Conservation (phyloP, 53 echinoderm and acorn worm genomes). For the Henricia sp. region DNA sequence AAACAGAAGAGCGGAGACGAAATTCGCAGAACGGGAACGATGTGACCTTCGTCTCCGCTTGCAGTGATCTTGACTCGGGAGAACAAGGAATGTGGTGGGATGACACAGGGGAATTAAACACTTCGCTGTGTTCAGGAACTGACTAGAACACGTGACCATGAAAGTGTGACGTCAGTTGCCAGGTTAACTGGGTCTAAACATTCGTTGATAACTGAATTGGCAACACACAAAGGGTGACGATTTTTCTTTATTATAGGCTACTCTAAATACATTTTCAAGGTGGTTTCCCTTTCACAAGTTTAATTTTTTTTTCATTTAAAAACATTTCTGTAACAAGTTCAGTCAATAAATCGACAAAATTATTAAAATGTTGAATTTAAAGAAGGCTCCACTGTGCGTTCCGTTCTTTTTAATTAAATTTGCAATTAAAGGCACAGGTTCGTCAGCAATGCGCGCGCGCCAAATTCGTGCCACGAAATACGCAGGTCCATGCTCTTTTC, state of each 20-base stretch:
- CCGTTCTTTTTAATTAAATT: too few relatives aligned
- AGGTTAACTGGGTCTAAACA: too few relatives aligned
- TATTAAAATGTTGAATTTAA: too few relatives aligned
- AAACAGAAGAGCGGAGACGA: constrained; percentile 1
- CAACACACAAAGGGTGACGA: background rate
- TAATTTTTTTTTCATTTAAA: too few relatives aligned
- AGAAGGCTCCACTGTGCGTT: too few relatives aligned
- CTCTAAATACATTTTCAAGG: background rate
- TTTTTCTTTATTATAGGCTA: background rate
- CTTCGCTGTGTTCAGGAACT: constrained; percentile 8
- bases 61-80: constrained; percentile 44
- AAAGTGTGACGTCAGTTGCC: too few relatives aligned
- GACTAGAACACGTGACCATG: too few relatives aligned
- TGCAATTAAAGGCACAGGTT: too few relatives aligned
- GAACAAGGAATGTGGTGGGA: constrained; percentile 45
- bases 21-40: constrained; percentile 12
- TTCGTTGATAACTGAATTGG: background rate
- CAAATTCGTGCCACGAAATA: too few relatives aligned
- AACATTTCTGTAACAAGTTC: background rate
- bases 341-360: background rate
- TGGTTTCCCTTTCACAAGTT: too few relatives aligned
- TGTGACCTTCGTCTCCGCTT: constrained; percentile 44
- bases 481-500: too few relatives aligned
- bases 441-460: too few relatives aligned
- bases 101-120: constrained; percentile 27